phyloP scores from a whole-genome alignment of 2,113 vertebrate species.

The Brienomyrus longianalis region DNA sequence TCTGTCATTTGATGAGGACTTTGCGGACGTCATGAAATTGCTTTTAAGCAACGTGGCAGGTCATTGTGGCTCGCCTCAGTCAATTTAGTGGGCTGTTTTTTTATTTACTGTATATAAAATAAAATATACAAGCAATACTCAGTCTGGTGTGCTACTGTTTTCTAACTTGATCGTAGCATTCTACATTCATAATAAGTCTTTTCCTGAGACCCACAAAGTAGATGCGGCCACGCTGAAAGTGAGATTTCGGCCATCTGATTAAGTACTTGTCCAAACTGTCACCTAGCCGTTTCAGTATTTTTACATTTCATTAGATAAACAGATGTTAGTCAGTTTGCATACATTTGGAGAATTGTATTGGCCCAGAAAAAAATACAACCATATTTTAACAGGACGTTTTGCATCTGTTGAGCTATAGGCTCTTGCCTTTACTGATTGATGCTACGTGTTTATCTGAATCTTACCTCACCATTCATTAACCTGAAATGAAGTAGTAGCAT shows the following conservation, averaged over 20 bases:
- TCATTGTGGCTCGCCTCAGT: slow-evolving; percentile 50
- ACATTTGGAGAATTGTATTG: neutral
- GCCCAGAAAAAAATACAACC: neutral
- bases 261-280: neutral
- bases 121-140: slow-evolving; percentile 68
- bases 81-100: slow-evolving; percentile 60
- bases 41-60: slow-evolving; percentile 45
- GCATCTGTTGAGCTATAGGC: neutral
- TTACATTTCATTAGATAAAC: neutral
- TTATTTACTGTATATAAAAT: slow-evolving; percentile 71
- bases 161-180: neutral
- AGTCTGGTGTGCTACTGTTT: neutral
- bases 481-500: neutral
- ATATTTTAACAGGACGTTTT: neutral
- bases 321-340: neutral
- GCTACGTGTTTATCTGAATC: neutral
- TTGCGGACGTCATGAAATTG: slow-evolving; percentile 26
- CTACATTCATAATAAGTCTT: neutral
- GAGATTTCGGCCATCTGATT: neutral
- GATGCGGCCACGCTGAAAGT: neutral
- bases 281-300: neutral
- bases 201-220: neutral
- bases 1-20: slow-evolving; percentile 26
- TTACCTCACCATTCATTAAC: neutral
- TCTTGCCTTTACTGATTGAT: neutral